phyloP scores from a whole-genome alignment of 2,888 invertebrate genomes.

The Nesidiocoris tenuis region DNA sequence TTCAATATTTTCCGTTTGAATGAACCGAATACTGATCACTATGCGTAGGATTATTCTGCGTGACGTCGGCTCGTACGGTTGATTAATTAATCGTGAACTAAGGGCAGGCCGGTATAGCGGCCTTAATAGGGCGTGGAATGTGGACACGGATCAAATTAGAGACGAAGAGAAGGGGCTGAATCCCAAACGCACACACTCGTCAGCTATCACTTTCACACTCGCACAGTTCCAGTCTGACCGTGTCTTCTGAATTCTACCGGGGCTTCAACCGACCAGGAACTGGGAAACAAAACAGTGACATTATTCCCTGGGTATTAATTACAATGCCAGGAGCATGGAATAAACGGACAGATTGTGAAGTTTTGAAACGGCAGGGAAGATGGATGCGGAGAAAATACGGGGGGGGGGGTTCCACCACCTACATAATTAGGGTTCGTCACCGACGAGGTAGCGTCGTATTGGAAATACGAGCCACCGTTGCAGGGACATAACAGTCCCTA shows the following conservation, averaged over 20 bases:
- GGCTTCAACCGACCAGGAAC: too few relatives aligned
- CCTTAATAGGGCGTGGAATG: background rate
- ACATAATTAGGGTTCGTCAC: conserved; percentile 24
- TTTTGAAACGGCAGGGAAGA: background rate
- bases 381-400: conserved; percentile 4
- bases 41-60: background rate
- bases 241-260: background rate
- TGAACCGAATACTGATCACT: background rate
- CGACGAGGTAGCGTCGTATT: background rate
- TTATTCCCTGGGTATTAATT: conserved; percentile 28
- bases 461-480: background rate
- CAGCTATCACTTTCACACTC: too few relatives aligned
- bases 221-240: background rate
- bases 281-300: conserved; percentile 15
- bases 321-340: conserved; percentile 8
- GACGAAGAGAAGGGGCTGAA: background rate
- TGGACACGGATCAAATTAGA: background rate
- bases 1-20: background rate
- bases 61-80: conserved; percentile 3
- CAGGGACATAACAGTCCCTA: conserved; percentile 5
- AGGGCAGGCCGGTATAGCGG: background rate
- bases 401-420: conserved; percentile 13
- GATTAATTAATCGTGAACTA: background rate
- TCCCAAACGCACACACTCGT: background rate
- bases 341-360: background rate